Base-by-base conservation (phyloP, 2,888 invertebrate genomes). In the Dermolepida albohirtum region DNA sequence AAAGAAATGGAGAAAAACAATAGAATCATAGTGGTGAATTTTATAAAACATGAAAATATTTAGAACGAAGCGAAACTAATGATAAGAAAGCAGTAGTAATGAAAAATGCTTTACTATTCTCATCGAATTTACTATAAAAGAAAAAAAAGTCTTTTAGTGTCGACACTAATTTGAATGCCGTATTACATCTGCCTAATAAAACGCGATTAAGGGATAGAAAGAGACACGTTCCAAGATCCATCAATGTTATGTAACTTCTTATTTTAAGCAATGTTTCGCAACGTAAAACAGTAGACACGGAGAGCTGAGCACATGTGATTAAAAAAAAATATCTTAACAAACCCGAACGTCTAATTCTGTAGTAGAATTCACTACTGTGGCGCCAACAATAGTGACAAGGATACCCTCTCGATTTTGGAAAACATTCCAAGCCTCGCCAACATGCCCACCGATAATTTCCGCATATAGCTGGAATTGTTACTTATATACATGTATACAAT, bases 321-420 rank as follows among this genome's bases (percentile, higher is more conserved):
- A 52, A 54, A 52, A 43, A 66, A 54, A 39, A 12, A 44, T 12
- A 27, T 50, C 43, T 51, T 78, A 78, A 84, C 82, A 81, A 83
- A 84, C 83, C 83, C 81, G 82, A 80, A 81, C 78, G 76, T 83
- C 75, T 86, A 86, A 79, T 83, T 80, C 78, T 82, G 82, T 79
- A 86, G 80, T 85, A 84, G 75, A 83, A 81, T 81, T 91, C 90
- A 81, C 90, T 91, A 76, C 88, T 89, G 78, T 84, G 81, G 80
- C 91, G 89, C 73, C 77, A 81, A 84, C 92, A 92, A 81, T 91
- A 87, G 74, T 79, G 78, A 76, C 78, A 77, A 75, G 86, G 88
- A 84, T 92, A 92, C 72, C 86, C 80, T 74, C 85, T 81, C 71
- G 81, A 79, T 76, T 83, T 78, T 72, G 86, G 84, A 78, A 91